Base-by-base conservation (phyloP, 2,113 vertebrate species). In the Ammospiza nelsoni region DNA sequence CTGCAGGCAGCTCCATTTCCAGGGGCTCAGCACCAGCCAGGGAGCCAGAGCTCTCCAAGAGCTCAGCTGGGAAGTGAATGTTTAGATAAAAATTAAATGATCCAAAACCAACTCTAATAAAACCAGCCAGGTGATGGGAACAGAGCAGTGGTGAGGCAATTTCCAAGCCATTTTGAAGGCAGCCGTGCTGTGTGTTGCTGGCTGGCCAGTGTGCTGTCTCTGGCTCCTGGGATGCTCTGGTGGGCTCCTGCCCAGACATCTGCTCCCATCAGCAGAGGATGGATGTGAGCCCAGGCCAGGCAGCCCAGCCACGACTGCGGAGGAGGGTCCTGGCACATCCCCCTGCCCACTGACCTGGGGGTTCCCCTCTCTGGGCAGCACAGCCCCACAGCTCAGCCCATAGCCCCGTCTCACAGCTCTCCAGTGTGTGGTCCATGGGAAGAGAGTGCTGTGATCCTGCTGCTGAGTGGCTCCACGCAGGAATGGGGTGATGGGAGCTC, bases 71-170 rank as follows among this genome's bases (percentile, higher is more conserved):
- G 72, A 75, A 80, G 55, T 25, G 66, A 90, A 59, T 23, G 73
- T 78, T 95, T 86, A 74, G 90, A 86, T 88, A 83, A 93, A 90
- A 94, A 71, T 39, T 69, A 94, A 94, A 77, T 62, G 46, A 73
- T 85, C 75, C 90, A 73, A 76, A 87, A 73, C 49, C 59, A 91
- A 61, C 67, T 66, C 79, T 29, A 76, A 65, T 62, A 76, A 87
- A 69, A 76, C 24, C 63, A 86, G 72, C 31, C 86, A 74, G 79
- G 85, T 62, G 90, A 92, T 51, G 27, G 87, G 58, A 85, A 18
- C 11, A 29, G 9, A 59, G 55, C 43, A 17, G 16, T 2, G 31
- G 54, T 2, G 4, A 76, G 41, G 48, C 48, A 21, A 24, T 78
- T 89, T 58, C 67, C 80, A 48, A 62, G 73, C 46, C 2, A 1